Conservation (phyloP, 2,797 vertebrate genomes). For the Myotis findleyi region DNA sequence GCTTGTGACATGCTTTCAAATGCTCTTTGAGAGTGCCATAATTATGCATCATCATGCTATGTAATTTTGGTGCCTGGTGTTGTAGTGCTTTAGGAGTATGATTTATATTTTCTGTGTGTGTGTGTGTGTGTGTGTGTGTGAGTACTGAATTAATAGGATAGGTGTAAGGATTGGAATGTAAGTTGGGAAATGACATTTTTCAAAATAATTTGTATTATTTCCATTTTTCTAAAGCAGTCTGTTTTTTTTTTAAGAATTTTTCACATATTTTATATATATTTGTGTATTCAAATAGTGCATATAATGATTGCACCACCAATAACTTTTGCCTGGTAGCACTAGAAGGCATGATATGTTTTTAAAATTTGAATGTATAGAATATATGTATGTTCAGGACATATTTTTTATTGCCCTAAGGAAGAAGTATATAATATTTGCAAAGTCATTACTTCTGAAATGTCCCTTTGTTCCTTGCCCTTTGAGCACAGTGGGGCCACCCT, state of each 20-base stretch:
- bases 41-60: conserved; percentile 79
- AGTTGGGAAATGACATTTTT: conserved; percentile 58
- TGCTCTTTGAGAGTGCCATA: conserved; percentile 78
- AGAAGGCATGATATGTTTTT: not conserved
- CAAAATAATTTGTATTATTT: conserved; percentile 61
- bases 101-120: conserved; percentile 50
- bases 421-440: conserved; percentile 15
- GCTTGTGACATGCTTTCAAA: conserved; percentile 66
- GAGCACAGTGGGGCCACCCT: not conserved
- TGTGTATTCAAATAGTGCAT: conserved; percentile 2
- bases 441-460: not conserved
- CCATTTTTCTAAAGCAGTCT: not conserved
- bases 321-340: not conserved
- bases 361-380: conserved; percentile 18
- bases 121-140: not conserved
- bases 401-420: not conserved
- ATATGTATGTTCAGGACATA: not conserved
- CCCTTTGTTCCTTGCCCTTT: not conserved
- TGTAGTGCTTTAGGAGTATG: conserved; percentile 23
- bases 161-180: conserved; percentile 33
- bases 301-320: not conserved
- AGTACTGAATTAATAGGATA: conserved; percentile 64
- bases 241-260: conserved; percentile 52
- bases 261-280: conserved; percentile 44
- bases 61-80: conserved; percentile 59